Percentiles rank a stretch among this genome's conserved stretches.
Evolutionary conservation across 2,888 invertebrate genomes (phyloP).

Genomic region (Tyria jacobaeae): DNA sequence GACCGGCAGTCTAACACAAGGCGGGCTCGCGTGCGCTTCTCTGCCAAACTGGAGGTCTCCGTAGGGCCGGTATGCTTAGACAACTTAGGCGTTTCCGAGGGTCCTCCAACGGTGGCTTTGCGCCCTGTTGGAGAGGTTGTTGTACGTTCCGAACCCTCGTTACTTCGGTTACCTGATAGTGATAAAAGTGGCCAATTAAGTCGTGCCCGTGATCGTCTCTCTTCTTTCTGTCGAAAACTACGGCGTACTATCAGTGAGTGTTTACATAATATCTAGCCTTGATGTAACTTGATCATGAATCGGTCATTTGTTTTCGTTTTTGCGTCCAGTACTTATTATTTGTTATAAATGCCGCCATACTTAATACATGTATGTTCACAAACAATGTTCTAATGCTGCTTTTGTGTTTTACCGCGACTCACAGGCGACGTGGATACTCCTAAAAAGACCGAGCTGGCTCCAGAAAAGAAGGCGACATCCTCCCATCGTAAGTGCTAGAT

Average conservation of each 20-base stretch:
- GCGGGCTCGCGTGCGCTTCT: conserved; percentile 82
- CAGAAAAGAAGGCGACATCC: conserved; percentile 81
- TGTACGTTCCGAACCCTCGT: conserved; percentile 78
- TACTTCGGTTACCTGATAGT: conserved; percentile 77
- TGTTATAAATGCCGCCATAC: conserved; percentile 45
- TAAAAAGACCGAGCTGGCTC: conserved; percentile 83
- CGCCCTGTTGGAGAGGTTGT: conserved; percentile 77
- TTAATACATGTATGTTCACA: conserved; percentile 50
- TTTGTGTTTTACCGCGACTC: conserved; percentile 82
- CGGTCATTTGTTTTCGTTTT: conserved; percentile 22
- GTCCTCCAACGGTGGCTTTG: conserved; percentile 63
- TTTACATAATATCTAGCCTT: conserved; percentile 35
- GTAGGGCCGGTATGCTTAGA: conserved; percentile 84
- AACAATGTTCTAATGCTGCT: conserved; percentile 84
- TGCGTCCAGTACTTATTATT: conserved; percentile 29
- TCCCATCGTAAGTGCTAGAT: conserved; percentile 85
- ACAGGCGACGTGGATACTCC: conserved; percentile 85
- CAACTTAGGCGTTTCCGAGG: conserved; percentile 80
- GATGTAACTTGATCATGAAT: conserved; percentile 28
- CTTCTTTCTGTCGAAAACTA: conserved; percentile 83
- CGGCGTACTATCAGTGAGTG: conserved; percentile 85
- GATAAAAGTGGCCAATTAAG: conserved; percentile 79
- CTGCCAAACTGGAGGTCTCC: conserved; percentile 82
- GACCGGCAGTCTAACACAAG: conserved; percentile 75
- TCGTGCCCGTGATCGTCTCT: conserved; percentile 79